phyloP scores from a whole-genome alignment of 1,140 invertebrate genomes.

The Drosophila burlai region DNA sequence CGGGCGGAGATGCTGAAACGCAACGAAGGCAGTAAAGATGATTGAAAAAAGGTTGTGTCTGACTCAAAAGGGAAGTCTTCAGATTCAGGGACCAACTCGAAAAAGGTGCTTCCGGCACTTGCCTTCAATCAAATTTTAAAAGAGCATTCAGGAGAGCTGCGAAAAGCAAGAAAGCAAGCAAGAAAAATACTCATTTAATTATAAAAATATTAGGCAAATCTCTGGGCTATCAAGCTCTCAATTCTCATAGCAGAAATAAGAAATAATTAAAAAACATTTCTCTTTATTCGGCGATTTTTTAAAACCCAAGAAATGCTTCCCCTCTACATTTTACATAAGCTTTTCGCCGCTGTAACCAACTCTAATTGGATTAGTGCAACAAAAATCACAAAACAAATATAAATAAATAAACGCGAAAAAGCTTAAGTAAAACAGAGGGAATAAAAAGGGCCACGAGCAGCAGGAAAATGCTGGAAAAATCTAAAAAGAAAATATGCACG shows the following conservation, averaged over 20 bases:
- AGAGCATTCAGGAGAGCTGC: background rate
- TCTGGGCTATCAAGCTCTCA: background rate
- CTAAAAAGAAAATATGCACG: slow-evolving; percentile 11
- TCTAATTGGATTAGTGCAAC: slow-evolving; percentile 42
- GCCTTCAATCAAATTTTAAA: slow-evolving; percentile 18
- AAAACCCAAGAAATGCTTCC: background rate
- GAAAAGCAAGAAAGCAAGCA: background rate
- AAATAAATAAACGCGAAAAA: slow-evolving; percentile 13
- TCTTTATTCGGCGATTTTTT: background rate
- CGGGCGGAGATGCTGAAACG: background rate
- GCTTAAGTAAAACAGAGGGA: slow-evolving; percentile 7
- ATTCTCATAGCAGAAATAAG: background rate
- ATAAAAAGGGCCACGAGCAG: background rate
- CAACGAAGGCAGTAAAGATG: slow-evolving; percentile 1
- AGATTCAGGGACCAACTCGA: background rate
- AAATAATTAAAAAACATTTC: background rate
- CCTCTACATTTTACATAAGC: background rate
- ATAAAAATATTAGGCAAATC: background rate
- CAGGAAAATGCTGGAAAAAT: slow-evolving; percentile 9
- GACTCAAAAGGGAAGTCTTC: slow-evolving; percentile 11
- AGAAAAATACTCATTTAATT: background rate
- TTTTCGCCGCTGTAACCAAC: background rate
- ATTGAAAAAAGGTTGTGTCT: slow-evolving; percentile 15
- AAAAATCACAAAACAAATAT: background rate
- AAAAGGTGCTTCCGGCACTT: slow-evolving; percentile 16